Evolutionary conservation across 2,113 vertebrate genomes (phyloP).

Genomic region (Mobula birostris): DNA sequence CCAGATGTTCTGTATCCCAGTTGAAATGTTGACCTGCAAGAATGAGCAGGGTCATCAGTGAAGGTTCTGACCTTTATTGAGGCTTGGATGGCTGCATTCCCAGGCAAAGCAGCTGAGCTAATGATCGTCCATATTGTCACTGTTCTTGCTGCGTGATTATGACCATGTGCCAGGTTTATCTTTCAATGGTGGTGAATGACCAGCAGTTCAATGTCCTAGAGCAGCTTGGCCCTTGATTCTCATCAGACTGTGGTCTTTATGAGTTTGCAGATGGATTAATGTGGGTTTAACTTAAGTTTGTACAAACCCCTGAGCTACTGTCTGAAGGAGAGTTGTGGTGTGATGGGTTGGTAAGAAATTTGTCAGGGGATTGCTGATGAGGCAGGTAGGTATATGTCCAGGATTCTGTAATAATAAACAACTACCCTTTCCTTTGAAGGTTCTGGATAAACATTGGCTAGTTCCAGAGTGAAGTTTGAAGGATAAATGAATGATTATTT

Average conservation of each 20-base stretch:
- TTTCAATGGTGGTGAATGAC: constrained; percentile 15
- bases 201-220: background rate
- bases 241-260: background rate
- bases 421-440: background rate
- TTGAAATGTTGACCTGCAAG: background rate
- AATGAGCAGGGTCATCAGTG: background rate
- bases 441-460: background rate
- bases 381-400: background rate
- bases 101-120: background rate
- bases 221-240: background rate
- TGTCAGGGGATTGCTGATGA: background rate
- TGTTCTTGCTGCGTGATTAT: background rate
- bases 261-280: background rate
- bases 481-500: background rate
- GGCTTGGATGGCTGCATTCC: background rate
- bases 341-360: background rate
- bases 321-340: background rate
- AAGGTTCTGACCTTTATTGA: background rate
- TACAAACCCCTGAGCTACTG: background rate
- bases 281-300: background rate
- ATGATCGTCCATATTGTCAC: background rate
- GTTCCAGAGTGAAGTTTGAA: background rate
- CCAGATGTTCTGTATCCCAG: background rate
- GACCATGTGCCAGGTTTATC: background rate
- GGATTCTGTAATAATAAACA: background rate